A percentile compares a stretch with the other conserved stretches of the same genome.
These are phyloP conservation scores for Torymus tubicola DNA, from an alignment of 2,888 invertebrate genomes.

Conservation along the genomic window DNA sequence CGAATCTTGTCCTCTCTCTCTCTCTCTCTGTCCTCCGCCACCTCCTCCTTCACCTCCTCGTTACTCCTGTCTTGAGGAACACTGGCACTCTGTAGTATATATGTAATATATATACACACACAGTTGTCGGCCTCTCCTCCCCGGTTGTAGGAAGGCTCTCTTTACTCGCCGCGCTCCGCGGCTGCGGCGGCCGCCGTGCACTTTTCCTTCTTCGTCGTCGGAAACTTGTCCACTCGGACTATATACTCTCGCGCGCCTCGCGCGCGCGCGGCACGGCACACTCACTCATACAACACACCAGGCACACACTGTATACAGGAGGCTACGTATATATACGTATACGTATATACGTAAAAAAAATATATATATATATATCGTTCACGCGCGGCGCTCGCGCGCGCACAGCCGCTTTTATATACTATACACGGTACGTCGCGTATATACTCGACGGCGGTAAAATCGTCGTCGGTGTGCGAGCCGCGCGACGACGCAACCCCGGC, in stretches of 20 bases:
- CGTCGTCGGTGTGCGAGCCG: background rate
- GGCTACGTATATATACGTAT: background rate
- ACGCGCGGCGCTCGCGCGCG: constrained; percentile 6
- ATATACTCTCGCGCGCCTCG: constrained; percentile 1
- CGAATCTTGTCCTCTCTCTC: constrained; percentile 14
- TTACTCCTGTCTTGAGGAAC: too few relatives aligned
- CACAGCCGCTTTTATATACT: constrained; percentile 11
- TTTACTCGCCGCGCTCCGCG: background rate
- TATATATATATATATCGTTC: too few relatives aligned
- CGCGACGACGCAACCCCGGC: constrained; percentile 13
- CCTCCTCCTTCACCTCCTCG: too few relatives aligned
- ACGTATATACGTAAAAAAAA: background rate
- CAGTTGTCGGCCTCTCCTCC: background rate
- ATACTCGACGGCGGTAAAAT: too few relatives aligned
- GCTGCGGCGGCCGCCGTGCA: background rate
- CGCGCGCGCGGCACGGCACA: constrained; percentile 3
- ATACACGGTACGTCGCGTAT: too few relatives aligned
- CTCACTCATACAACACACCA: background rate
- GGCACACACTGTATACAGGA: too few relatives aligned
- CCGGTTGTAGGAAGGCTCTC: background rate
- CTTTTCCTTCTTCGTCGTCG: background rate
- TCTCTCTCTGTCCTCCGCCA: background rate
- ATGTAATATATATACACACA: too few relatives aligned
- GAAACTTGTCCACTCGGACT: constrained; percentile 18
- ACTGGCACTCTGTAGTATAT: too few relatives aligned